phyloP scores from a whole-genome alignment of 2,888 invertebrate genomes.

The Cheilosia vernalis region DNA sequence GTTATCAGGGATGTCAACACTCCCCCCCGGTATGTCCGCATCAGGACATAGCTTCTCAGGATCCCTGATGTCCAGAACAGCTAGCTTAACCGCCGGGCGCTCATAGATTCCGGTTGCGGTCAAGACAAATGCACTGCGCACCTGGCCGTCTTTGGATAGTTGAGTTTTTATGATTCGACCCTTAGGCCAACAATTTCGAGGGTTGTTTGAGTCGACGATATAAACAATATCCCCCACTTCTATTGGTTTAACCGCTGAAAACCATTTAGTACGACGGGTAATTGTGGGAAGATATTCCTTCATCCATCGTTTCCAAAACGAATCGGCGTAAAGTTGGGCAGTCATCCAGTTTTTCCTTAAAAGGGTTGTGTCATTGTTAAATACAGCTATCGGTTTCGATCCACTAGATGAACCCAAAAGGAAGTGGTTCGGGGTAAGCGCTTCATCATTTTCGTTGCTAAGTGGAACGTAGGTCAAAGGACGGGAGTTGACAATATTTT shows the following conservation, averaged over 20 bases:
- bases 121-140: too few relatives aligned
- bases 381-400: too few relatives aligned
- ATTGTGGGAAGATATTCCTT: not conserved
- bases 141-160: conserved; percentile 30
- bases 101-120: too few relatives aligned
- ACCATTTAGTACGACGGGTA: not conserved
- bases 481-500: conserved; percentile 9
- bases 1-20: too few relatives aligned
- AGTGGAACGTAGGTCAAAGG: conserved; percentile 20
- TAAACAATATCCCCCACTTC: not conserved
- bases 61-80: too few relatives aligned
- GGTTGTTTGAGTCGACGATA: not conserved
- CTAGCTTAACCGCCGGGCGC: too few relatives aligned
- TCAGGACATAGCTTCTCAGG: too few relatives aligned
- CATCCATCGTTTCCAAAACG: not conserved
- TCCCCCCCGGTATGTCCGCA: too few relatives aligned
- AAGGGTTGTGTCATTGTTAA: too few relatives aligned
- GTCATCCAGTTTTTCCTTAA: not conserved
- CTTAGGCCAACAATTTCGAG: too few relatives aligned
- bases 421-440: conserved; percentile 18
- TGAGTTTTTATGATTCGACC: not conserved
- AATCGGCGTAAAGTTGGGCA: not conserved
- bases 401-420: too few relatives aligned
- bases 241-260: not conserved
- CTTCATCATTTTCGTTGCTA: conserved; percentile 10